Base-by-base conservation (phyloP, 64 coral and sea anemone genomes). In the Cladopsammia gracilis region DNA sequence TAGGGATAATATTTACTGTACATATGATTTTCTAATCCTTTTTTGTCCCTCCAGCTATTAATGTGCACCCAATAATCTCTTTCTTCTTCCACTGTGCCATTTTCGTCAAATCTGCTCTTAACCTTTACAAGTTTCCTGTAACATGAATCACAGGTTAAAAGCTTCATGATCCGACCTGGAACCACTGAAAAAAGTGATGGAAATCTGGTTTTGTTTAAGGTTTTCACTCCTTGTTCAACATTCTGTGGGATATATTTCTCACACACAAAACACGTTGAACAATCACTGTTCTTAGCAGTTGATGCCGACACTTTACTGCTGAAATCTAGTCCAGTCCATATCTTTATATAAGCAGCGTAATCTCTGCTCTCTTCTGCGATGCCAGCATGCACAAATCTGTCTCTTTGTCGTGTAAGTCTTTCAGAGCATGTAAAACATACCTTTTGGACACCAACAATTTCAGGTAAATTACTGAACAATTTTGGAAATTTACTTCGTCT, bases 41-140 rank as follows among this genome's bases (percentile, higher is more conserved):
- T 98, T n/a, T 91, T 78, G 2, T 92, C 82, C 52, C 96, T 87
- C 96, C 96, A 98, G 34, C 86, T 83, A 23, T 98, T 98, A 10
- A 98, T 94, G 71, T 87, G 91, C 48, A 91, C 77, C 58, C 83
- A 76, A 66, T 98, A 98, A 58, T 94, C 76, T 52, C 92, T 64
- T 69, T 79, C 65, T 12, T 94, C 92, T 73, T 98, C 92, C 34
- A 91, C 92, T 64, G 88, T 69, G 7, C 90, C 62, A 54, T 70
- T 61, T 20, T 94, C 90, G 8, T 98, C 96, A 75, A 87, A 98
- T 87, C 93, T 87, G 12, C 93, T 58, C 53, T 90, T 91, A 7
- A 98, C 88, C 22, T 81, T 98, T 1, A 78, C 52, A 16, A 98
- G 24, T 61, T 80, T 94, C 64, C 90, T 94, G 83, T 98, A 82